Conservation (phyloP, 2,888 invertebrate species). For the Heliconius aoede region DNA sequence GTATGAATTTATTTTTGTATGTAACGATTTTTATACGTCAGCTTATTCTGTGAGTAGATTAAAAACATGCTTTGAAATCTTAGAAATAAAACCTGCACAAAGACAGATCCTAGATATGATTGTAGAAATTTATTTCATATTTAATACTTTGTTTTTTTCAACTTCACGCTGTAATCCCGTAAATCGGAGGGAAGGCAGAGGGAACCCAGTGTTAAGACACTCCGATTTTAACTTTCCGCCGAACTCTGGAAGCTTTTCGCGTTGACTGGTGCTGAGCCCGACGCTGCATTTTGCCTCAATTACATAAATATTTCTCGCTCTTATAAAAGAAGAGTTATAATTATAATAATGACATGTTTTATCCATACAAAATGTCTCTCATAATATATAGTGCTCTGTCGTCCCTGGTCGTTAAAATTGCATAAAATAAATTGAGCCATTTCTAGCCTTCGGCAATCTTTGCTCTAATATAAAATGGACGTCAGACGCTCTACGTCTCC, state of each 20-base stretch:
- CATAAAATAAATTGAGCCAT: conserved; percentile 21
- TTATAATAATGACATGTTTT: neutral
- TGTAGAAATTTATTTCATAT: too few relatives aligned
- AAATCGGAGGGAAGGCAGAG: too few relatives aligned
- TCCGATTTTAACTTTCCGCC: too few relatives aligned
- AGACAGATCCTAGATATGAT: neutral
- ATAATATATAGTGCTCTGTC: neutral
- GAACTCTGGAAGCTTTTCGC: too few relatives aligned
- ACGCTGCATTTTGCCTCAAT: too few relatives aligned
- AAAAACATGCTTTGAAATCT: neutral
- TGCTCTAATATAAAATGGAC: conserved; percentile 41
- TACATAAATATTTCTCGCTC: too few relatives aligned
- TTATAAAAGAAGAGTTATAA: too few relatives aligned
- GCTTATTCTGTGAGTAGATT: neutral
- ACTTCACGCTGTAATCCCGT: too few relatives aligned
- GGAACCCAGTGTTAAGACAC: too few relatives aligned
- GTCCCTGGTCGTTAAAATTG: conserved; percentile 8
- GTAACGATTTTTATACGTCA: neutral
- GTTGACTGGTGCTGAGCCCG: too few relatives aligned
- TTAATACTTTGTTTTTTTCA: too few relatives aligned
- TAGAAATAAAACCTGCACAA: neutral
- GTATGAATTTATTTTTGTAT: neutral
- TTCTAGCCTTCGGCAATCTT: conserved; percentile 28
- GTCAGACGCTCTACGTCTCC: conserved; percentile 37
- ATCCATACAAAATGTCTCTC: neutral